Evolutionary conservation across 2,797 vertebrate species (phyloP), one percentile per base, ranked within the genome.

Genomic region (Hapalemur alaotrensis): DNA sequence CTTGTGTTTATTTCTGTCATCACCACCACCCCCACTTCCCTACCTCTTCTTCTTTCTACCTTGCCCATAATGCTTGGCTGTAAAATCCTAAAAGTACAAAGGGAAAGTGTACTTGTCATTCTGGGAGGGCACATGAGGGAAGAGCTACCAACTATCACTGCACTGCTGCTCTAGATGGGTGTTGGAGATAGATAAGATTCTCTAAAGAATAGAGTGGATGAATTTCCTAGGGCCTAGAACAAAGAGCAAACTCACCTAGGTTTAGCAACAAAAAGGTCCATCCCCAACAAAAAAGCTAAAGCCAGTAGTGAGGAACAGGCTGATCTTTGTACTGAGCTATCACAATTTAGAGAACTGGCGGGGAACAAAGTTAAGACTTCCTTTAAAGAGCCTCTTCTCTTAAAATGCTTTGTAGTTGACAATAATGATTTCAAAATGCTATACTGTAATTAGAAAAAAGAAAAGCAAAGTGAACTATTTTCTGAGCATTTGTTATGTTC

Each of bases 361-460:
- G 3, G 35, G 23, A 2, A 9, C 13, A 32, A 7, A n/a, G 32
- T 57, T 88, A 88, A 89, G 28, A 72, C 38, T 83, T 87, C 73
- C 38, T 94, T 93, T 92, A 91, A 80, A 89, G 43, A 89, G 25
- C 13, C 25, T 50, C 59, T 90, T 95, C 85, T 41, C 72, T 95
- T 85, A 75, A 94, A 95, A 72, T 89, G 61, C 23, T 83, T 89
- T 46, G 11, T 54, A 80, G 72, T 30, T 93, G 65, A 96, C 13
- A 94, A 54, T 38, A 95, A 81, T 89, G 72, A 95, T 85, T 95
- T 89, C 61, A 67, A 95, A 95, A 96, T 89, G 25, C 22, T 59
- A 65, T 70, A 69, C 20, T 23, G 65, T 69, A 48, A 81, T 41
- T n/a, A 90, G 65, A 90, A 88, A 91, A 96, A 82, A 84, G 61